Base-by-base conservation (phyloP, 2,113 vertebrate genomes). In the Cardinalis cardinalis region DNA sequence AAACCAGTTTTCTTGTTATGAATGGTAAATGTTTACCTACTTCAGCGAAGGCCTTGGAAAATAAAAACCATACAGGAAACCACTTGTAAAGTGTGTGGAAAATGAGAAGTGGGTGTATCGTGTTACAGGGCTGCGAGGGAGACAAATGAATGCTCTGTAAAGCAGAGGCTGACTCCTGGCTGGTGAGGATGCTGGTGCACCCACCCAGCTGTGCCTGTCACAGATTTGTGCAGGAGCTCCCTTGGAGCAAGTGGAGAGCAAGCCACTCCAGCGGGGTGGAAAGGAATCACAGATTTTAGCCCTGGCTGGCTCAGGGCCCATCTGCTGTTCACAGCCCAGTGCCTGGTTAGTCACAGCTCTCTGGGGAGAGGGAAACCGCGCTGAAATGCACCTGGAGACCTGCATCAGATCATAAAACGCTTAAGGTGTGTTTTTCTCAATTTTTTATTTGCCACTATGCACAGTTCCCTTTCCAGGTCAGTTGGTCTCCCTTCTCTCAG, bases 11-110 rank as follows among this genome's bases (percentile, higher is more conserved):
- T 77, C 76, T 88, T 78, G 48, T 68, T 88, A 56, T 25, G 69
- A 81, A 48, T 41, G 34, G 53, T 38, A 53, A 84, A 88, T 68
- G 41, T 94, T 94, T 90, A 77, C 83, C 34, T 73, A n/a, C 69
- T 94, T 64, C 28, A 90, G 86, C 64, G 44, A 92, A 71, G 36
- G 48, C n/a, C 55, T 55, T 80, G 61, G 83, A 89, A 95, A 95
- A 93, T 70, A 88, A 77, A 88, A 95, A 74, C 58, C 80, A 28
- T 34, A 13, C 49, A 90, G 73, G 73, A 85, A 89, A 64, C 83
- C 24, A 40, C 52, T 86, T 64, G 51, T 71, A n/a, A 77, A 77
- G 41, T 1, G 26, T 11, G 69, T 56, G 53, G 34, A 21, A 68
- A 68, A 77, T 28, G 66, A 61, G 61, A 53, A 86, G 58, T 11